These are phyloP conservation scores for Fulmarus glacialis DNA, from an alignment of 2,113 vertebrate species.

Conservation along the genomic window DNA sequence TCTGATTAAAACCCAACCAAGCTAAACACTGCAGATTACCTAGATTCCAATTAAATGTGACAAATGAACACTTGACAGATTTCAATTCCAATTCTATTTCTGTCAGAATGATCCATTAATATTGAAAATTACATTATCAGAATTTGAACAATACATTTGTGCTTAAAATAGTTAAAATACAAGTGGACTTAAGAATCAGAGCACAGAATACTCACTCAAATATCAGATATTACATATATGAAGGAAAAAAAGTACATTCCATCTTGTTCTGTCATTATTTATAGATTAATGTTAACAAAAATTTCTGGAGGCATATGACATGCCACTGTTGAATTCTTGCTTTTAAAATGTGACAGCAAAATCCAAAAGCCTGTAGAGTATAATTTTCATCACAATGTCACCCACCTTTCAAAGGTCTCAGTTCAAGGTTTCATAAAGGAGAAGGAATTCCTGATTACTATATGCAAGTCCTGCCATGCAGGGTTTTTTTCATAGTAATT, in stretches of 20 bases:
- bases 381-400: background rate
- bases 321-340: background rate
- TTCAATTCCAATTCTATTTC: slow-evolving; percentile 74
- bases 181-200: slow-evolving; percentile 40
- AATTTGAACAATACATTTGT: slow-evolving; percentile 40
- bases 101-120: slow-evolving; percentile 72
- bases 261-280: slow-evolving; percentile 42
- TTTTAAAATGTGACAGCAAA: slow-evolving; percentile 40
- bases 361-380: background rate
- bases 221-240: slow-evolving; percentile 17
- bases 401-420: background rate
- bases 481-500: background rate
- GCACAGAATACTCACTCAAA: slow-evolving; percentile 33
- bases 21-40: slow-evolving; percentile 66
- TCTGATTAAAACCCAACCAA: slow-evolving; percentile 73
- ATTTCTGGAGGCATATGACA: slow-evolving; percentile 37
- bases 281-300: slow-evolving; percentile 11
- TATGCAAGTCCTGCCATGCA: background rate
- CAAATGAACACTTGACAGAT: slow-evolving; percentile 68
- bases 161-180: slow-evolving; percentile 5
- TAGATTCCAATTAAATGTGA: slow-evolving; percentile 75
- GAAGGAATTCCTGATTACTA: background rate
- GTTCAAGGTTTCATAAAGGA: background rate
- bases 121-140: slow-evolving; percentile 52
- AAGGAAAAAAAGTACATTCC: background rate